These are phyloP conservation scores for Coluber constrictor DNA, from an alignment of 2,797 vertebrate genomes.

Conservation along the genomic window DNA sequence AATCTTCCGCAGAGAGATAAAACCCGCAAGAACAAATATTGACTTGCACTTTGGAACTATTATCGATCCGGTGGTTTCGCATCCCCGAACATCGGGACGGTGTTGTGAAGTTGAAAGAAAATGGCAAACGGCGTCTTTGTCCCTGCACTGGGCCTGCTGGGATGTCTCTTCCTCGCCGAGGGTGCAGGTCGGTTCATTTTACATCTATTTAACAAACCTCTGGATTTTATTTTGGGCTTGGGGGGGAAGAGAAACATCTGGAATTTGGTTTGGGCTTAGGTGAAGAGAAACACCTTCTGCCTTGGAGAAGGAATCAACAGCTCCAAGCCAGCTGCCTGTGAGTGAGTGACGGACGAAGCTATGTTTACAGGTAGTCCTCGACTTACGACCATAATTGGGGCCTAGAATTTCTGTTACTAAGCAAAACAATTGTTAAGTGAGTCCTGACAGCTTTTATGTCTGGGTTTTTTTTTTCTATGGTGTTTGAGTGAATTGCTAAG, in stretches of 20 bases:
- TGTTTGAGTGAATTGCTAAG: background rate
- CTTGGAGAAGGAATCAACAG: background rate
- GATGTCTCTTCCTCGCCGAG: conserved; percentile 59
- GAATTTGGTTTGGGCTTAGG: conserved; percentile 15
- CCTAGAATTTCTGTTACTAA: background rate
- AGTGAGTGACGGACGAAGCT: background rate
- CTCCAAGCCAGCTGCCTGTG: background rate
- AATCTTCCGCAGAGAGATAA: conserved; percentile 48
- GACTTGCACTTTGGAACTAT: conserved; percentile 72
- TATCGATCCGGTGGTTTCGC: conserved; percentile 33
- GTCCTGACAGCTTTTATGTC: background rate
- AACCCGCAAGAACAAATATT: conserved; percentile 54
- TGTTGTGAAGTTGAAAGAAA: conserved; percentile 35
- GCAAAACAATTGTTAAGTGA: background rate
- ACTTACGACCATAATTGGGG: too few relatives aligned
- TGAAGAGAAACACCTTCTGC: background rate
- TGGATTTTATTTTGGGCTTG: conserved; percentile 11
- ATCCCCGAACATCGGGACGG: conserved; percentile 26
- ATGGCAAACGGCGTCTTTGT: conserved; percentile 65
- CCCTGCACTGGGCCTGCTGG: conserved; percentile 63
- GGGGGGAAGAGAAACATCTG: background rate
- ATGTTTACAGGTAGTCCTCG: background rate
- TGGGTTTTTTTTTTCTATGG: background rate
- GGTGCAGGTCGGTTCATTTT: conserved; percentile 68
- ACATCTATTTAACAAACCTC: conserved; percentile 1